phyloP scores from a whole-genome alignment of 1,140 invertebrate genomes.

The Armadillidium nasatum region DNA sequence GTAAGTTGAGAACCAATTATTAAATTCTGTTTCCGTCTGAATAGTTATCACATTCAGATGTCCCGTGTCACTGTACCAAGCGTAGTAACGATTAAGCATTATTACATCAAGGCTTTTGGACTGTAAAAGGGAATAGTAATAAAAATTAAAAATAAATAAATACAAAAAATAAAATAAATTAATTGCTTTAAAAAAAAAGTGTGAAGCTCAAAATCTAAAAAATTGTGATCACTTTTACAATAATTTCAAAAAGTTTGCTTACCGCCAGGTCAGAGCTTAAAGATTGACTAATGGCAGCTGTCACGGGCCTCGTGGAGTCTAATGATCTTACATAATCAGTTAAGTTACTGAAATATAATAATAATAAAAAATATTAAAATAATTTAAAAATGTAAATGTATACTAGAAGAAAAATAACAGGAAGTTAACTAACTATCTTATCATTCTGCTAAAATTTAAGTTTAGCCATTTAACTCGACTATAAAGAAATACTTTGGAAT shows the following conservation, averaged over 20 bases:
- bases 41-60: conserved; percentile 67
- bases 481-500: too few species aligned
- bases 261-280: conserved; percentile 55
- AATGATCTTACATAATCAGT: conserved; percentile 61
- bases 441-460: too few species aligned
- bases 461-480: too few species aligned
- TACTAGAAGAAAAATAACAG: too few species aligned
- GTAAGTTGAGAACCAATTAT: conserved; percentile 72
- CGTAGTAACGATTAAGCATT: conserved; percentile 90
- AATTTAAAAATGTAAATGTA: too few species aligned
- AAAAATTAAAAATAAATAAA: too few species aligned
- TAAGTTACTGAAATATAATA: conserved; percentile 43
- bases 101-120: conserved; percentile 52
- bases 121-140: background rate
- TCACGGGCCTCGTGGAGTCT: conserved; percentile 72
- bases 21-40: conserved; percentile 69
- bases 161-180: too few species aligned
- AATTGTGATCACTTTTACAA: too few species aligned
- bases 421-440: too few species aligned
- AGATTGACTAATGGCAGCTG: conserved; percentile 59
- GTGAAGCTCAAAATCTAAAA: too few species aligned
- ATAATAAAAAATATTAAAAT: too few species aligned
- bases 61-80: conserved; percentile 85
- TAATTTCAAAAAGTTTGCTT: conserved; percentile 45
- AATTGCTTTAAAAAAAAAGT: too few species aligned